Evolutionary conservation across 2,888 invertebrate species (phyloP).

Genomic region (Andrena bucephala): DNA sequence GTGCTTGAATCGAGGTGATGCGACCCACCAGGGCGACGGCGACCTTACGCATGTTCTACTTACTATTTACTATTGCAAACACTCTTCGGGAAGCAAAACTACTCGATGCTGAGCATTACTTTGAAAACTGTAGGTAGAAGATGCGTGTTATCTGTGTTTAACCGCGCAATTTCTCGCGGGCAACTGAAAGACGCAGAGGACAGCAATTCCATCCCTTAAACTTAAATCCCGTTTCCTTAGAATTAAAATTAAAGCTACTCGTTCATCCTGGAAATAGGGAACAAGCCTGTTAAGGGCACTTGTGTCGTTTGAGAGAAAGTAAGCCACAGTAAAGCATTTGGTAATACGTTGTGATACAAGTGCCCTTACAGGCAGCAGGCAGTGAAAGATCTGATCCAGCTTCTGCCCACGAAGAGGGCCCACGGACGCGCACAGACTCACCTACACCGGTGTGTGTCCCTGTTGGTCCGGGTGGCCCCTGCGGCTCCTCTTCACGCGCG

Average conservation of each 20-base stretch:
- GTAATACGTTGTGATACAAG: too few species aligned
- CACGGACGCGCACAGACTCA: conserved; percentile 28
- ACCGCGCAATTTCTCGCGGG: too few species aligned
- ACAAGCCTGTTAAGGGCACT: too few species aligned
- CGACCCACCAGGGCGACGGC: conserved; percentile 14
- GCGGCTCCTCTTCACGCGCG: conserved; percentile 66
- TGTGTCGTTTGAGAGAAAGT: too few species aligned
- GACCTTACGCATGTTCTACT: conserved; percentile 16
- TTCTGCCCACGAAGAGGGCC: background rate
- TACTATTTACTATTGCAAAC: conserved; percentile 5
- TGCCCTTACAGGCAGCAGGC: background rate
- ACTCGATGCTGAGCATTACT: too few species aligned
- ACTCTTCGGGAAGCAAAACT: background rate
- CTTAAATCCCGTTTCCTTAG: too few species aligned
- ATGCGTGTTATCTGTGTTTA: too few species aligned
- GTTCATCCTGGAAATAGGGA: too few species aligned
- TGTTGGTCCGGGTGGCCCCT: conserved; percentile 60
- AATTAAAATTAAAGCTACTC: too few species aligned
- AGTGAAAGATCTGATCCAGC: background rate
- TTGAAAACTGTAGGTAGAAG: too few species aligned
- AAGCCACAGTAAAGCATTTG: too few species aligned
- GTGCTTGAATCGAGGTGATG: conserved; percentile 24
- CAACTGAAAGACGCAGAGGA: background rate
- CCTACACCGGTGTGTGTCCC: conserved; percentile 62
- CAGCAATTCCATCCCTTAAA: too few species aligned